These are phyloP conservation scores for Oxycera nigricornis DNA, from an alignment of 2,888 invertebrate genomes.

Conservation along the genomic window DNA sequence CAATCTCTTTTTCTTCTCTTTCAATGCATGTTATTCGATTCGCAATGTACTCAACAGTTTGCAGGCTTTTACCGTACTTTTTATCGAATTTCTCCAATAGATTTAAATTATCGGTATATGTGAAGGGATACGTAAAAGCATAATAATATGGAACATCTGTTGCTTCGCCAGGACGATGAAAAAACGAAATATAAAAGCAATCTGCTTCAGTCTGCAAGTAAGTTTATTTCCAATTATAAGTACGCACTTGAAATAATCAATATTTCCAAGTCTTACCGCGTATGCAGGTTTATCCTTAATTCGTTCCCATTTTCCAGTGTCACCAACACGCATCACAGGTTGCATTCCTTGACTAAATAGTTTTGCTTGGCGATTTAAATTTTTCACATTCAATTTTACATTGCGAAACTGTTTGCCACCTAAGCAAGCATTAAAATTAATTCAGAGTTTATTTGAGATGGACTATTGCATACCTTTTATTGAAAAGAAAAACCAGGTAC, in stretches of 20 bases:
- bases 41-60: conserved; percentile 44
- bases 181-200: conserved; percentile 77
- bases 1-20: conserved; percentile 12
- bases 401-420: conserved; percentile 65
- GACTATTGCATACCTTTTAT: conserved; percentile 65
- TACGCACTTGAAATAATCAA: too few relatives aligned
- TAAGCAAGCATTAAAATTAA: conserved; percentile 48
- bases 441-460: not conserved
- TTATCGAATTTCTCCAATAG: conserved; percentile 73
- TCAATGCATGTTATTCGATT: conserved; percentile 32
- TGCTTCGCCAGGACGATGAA: conserved; percentile 75
- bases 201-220: conserved; percentile 68
- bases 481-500: conserved; percentile 94
- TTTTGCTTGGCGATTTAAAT: conserved; percentile 88
- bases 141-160: conserved; percentile 78
- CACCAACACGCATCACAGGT: conserved; percentile 79
- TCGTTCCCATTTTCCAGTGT: conserved; percentile 82
- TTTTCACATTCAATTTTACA: conserved; percentile 83
- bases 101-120: conserved; percentile 81
- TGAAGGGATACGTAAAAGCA: conserved; percentile 91
- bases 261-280: conserved; percentile 67
- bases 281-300: conserved; percentile 81
- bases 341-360: conserved; percentile 92
- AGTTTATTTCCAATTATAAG: too few relatives aligned
- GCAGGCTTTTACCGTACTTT: conserved; percentile 51